Conservation (phyloP, 2,797 vertebrate species). For the Gymnoscopelus braueri region DNA sequence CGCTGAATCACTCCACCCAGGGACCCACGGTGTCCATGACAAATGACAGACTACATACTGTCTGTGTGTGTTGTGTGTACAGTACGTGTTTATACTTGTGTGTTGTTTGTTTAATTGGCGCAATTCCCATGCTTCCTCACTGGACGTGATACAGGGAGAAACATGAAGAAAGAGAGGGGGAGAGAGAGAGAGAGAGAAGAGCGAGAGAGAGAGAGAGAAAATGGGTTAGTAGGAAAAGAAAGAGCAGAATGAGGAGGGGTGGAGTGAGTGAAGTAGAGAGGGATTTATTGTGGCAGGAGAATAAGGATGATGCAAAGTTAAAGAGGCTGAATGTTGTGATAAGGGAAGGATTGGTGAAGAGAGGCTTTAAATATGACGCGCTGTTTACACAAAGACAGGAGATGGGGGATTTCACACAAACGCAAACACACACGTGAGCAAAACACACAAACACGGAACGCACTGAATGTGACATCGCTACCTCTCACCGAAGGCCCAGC, state of each 20-base stretch:
- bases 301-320: slow-evolving; percentile 59
- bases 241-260: slow-evolving; percentile 41
- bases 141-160: slow-evolving; percentile 14
- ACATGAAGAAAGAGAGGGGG: slow-evolving; percentile 49
- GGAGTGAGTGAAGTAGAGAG: slow-evolving; percentile 47
- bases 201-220: slow-evolving; percentile 55
- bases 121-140: slow-evolving; percentile 18
- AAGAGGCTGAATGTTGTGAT: slow-evolving; percentile 71
- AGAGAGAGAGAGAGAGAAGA: slow-evolving; percentile 18
- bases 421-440: slow-evolving; percentile 28
- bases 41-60: slow-evolving; percentile 2
- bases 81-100: slow-evolving; percentile 2
- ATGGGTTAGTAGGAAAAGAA: slow-evolving; percentile 23
- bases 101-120: background rate
- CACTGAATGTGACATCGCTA: slow-evolving; percentile 39
- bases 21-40: background rate
- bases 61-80: slow-evolving; percentile 5
- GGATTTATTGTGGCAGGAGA: slow-evolving; percentile 60
- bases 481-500: slow-evolving; percentile 58
- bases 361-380: slow-evolving; percentile 64
- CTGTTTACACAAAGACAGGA: slow-evolving; percentile 68
- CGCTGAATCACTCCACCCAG: too few relatives aligned
- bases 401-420: slow-evolving; percentile 68
- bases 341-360: slow-evolving; percentile 62
- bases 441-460: background rate